Base-by-base conservation (phyloP, 1,140 invertebrate species). In the Hestina assimilis region DNA sequence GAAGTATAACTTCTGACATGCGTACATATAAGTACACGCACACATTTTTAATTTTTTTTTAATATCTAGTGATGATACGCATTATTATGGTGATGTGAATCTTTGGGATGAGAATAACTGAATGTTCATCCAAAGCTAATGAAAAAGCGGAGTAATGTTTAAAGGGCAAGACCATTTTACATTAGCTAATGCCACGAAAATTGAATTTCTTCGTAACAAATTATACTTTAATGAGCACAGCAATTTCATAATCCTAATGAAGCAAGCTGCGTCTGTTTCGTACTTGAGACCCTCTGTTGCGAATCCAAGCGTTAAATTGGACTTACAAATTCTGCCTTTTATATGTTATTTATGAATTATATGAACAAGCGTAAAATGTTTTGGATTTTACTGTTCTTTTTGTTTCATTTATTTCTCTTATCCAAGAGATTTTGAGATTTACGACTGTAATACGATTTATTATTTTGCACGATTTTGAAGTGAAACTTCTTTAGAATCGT, bases 241-340 rank as follows among this genome's bases (percentile, higher is more conserved):
- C 31, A 55, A 46, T 55, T 55, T 47, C 43, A 55, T 55, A 55
- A 55, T 55, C 53, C 53, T 55, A 55, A 55, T 55, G 53, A 55
- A 47, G 11, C 31, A 38, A 55, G 42, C 35, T 28, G 24, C 43
- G 53, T 41, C 28, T 59, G 40, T 51, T 46, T 59, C 28, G 12
- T 26, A 38, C 35, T 41, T 23, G 29, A 46, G 53, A 28, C 50
- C 41, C 33, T 48, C 12, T 14, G 35, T 15, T 21, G 29, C 1
- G 46, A 43, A 50, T 8, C 46, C n/a, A 11, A 35, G 40, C 45
- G 55, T 43, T 50, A 42, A 50, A 58, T 50, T 42, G 21, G 19
- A 33, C 38, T 53, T 33, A 21, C 19, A 26, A 42, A 26, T 57
- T 57, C 35, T 11, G 43, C 43, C 52, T 47, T 46, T 55, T 38